Evolutionary conservation across 2,888 invertebrate species (phyloP).

Genomic region (Tachystola acroxantha): DNA sequence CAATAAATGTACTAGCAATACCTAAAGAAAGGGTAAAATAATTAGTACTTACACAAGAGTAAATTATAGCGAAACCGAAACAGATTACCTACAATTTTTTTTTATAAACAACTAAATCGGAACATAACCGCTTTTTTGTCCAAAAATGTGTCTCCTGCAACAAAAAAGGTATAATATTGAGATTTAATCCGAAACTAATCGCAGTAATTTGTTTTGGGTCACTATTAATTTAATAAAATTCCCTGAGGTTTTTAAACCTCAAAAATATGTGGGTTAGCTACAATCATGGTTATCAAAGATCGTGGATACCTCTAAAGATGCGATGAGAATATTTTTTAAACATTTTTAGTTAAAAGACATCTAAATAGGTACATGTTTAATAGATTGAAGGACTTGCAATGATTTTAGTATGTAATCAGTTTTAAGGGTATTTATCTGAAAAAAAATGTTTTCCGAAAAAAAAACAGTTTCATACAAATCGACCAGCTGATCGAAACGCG

Average conservation of each 20-base stretch:
- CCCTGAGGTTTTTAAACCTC: constrained; percentile 13
- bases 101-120: constrained; percentile 47
- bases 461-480: too few relatives aligned
- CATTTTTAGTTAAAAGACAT: too few relatives aligned
- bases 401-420: too few relatives aligned
- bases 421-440: too few relatives aligned
- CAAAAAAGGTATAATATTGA: constrained; percentile 45
- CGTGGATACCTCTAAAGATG: neutral
- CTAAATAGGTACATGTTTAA: too few relatives aligned
- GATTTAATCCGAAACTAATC: constrained; percentile 66
- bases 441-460: too few relatives aligned
- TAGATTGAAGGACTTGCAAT: too few relatives aligned
- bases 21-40: constrained; percentile 25
- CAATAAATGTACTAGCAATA: too few relatives aligned
- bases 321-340: too few relatives aligned
- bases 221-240: constrained; percentile 36
- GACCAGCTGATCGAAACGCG: too few relatives aligned
- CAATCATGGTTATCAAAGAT: neutral
- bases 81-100: constrained; percentile 38
- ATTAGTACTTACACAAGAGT: constrained; percentile 18
- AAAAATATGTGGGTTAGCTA: constrained; percentile 3
- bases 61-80: constrained; percentile 36
- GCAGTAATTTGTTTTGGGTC: constrained; percentile 46
- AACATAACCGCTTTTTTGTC: constrained; percentile 27
- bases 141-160: constrained; percentile 42